Percentiles rank a stretch among this genome's conserved stretches.
Evolutionary conservation across 2,113 vertebrate genomes (phyloP).

Genomic region (Pelecanus crispus): DNA sequence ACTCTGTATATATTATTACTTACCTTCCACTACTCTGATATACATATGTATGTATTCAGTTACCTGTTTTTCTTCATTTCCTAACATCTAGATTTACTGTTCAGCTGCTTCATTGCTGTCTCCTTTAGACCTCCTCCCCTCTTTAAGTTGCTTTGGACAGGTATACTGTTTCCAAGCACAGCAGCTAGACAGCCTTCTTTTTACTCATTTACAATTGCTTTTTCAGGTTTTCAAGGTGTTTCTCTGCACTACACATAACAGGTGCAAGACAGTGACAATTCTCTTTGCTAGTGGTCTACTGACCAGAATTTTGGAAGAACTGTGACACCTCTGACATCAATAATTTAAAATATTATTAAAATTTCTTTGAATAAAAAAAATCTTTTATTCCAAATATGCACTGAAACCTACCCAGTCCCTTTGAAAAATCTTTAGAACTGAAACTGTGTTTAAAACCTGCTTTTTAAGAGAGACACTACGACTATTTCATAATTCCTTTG

Average conservation of each 20-base stretch:
- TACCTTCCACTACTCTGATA: not conserved
- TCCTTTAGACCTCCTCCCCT: not conserved
- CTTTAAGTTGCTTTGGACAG: not conserved
- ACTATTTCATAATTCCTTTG: conserved; percentile 12
- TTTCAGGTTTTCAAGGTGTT: not conserved
- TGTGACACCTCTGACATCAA: not conserved
- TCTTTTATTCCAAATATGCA: not conserved
- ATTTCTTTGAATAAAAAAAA: not conserved
- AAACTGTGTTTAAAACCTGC: not conserved
- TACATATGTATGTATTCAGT: not conserved
- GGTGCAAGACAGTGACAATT: not conserved
- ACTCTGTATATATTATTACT: not conserved
- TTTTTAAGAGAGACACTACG: not conserved
- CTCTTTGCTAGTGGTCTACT: not conserved
- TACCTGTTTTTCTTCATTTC: not conserved
- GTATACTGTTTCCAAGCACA: not conserved
- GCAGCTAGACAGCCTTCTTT: not conserved
- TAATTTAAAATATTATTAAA: not conserved
- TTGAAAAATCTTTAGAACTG: not conserved
- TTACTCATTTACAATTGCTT: not conserved
- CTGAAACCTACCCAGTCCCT: not conserved
- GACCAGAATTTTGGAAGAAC: not conserved
- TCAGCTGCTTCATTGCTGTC: not conserved
- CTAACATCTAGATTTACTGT: not conserved
- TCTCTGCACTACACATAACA: not conserved